Base-by-base conservation (phyloP, 2,113 vertebrate species). In the Collichthys lucidus region DNA sequence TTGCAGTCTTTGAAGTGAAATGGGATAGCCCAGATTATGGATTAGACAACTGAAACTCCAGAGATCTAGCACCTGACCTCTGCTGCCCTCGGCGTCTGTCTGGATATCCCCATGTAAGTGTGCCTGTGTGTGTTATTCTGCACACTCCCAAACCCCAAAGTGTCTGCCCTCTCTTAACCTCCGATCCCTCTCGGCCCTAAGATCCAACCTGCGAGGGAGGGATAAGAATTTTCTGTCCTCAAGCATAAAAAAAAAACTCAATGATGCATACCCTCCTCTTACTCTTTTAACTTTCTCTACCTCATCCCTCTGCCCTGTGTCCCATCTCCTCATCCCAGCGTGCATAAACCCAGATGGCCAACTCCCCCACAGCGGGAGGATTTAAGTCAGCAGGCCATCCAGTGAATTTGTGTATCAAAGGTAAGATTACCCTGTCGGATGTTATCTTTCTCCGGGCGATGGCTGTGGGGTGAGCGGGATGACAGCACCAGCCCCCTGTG, bases 401-500 rank as follows among this genome's bases (percentile, higher is more conserved):
- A n/a, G 74, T 64, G 74, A 85, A 88, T 91, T 92, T 94, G 89
- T 91, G 86, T 88, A 93, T 94, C 89, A 95, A 91, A 95, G 93
- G 92, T 94, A 89, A 95, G 93, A 95, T 94, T 93, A 92, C 90
- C 84, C 88, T 82, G 90, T 93, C 91, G 89, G 93, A 94, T 95
- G 94, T 95, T 94, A 92, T 92, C 92, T 93, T 91, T 94, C 86
- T 84, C 70, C 4, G 52, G 88, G 82, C 60, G 74, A 91, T 80
- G 79, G 90, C 89, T 76, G 79, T 59, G 62, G 86, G 77, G 84
- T 55, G 79, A 89, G 83, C 31, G 20, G 86, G 86, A 91, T 91
- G 90, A 92, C 92, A 92, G 83, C 79, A 44, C 60, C 35, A 44
- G 90, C 80, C 88, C 87, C 86, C 12, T n/a, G 68, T 74, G 83